Conservation (phyloP, 2,888 invertebrate genomes). For the Eristalis pertinax region DNA sequence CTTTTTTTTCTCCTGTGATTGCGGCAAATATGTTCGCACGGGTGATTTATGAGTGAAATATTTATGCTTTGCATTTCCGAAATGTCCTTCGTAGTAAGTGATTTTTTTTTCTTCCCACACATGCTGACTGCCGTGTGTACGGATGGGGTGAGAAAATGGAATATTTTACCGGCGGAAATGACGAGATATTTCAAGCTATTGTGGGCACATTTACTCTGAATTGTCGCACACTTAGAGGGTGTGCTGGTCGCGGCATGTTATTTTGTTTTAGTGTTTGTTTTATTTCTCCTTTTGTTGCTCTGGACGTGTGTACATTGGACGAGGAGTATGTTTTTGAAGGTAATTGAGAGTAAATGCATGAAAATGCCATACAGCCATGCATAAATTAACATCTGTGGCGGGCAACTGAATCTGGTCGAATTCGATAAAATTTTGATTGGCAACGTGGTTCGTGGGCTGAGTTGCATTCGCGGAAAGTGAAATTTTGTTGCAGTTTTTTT, state of each 20-base stretch:
- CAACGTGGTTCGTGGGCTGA: too few species aligned
- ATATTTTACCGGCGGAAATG: slow-evolving; percentile 45
- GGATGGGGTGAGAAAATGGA: slow-evolving; percentile 32
- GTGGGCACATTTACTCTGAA: slow-evolving; percentile 36
- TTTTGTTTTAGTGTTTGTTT: neutral
- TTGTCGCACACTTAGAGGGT: slow-evolving; percentile 23
- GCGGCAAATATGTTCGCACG: slow-evolving; percentile 65
- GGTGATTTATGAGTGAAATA: slow-evolving; percentile 67
- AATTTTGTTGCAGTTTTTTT: too few species aligned
- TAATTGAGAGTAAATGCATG: too few species aligned
- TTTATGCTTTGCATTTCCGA: slow-evolving; percentile 62
- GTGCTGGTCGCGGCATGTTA: slow-evolving; percentile 17
- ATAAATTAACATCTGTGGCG: too few species aligned
- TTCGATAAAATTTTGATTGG: too few species aligned
- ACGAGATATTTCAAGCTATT: slow-evolving; percentile 48
- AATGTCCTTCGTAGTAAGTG: slow-evolving; percentile 53
- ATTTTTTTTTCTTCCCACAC: slow-evolving; percentile 13
- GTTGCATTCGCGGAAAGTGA: too few species aligned
- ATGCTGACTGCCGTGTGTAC: neutral
- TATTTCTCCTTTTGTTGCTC: neutral
- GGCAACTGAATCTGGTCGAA: too few species aligned
- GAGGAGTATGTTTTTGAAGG: too few species aligned
- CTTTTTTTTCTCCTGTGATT: slow-evolving; percentile 44
- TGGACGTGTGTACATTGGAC: neutral
- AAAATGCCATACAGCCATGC: too few species aligned